Evolutionary conservation across 2,888 invertebrate genomes (phyloP).

Genomic region (Netelia melanura): DNA sequence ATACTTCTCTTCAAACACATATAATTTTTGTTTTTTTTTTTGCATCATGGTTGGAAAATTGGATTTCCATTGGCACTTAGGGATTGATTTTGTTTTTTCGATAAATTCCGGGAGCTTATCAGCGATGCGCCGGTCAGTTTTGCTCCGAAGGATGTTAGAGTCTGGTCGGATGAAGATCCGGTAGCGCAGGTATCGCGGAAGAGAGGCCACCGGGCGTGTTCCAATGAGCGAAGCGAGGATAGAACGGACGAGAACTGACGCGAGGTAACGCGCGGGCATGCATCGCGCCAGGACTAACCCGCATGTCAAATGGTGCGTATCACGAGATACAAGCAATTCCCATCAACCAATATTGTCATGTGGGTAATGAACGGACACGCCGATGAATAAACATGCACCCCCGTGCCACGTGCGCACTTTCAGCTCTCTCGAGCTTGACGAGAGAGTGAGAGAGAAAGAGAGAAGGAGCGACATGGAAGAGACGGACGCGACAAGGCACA

Average conservation of each 20-base stretch:
- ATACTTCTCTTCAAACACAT: too few relatives aligned
- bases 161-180: slow-evolving; percentile 13
- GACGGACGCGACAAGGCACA: slow-evolving; percentile 27
- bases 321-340: slow-evolving; percentile 83
- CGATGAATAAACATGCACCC: slow-evolving; percentile 83
- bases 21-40: too few relatives aligned
- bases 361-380: slow-evolving; percentile 83
- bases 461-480: not conserved
- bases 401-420: slow-evolving; percentile 69
- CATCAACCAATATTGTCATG: slow-evolving; percentile 84
- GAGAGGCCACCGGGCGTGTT: slow-evolving; percentile 27
- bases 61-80: too few relatives aligned
- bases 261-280: slow-evolving; percentile 49
- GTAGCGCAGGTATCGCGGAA: slow-evolving; percentile 47
- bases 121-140: not conserved
- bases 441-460: not conserved
- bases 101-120: not conserved
- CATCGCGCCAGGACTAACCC: slow-evolving; percentile 72
- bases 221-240: slow-evolving; percentile 50
- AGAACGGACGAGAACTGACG: slow-evolving; percentile 45
- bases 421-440: slow-evolving; percentile 42
- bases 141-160: not conserved
- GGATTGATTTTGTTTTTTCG: too few relatives aligned
- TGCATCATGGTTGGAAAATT: too few relatives aligned
- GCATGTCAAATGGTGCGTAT: slow-evolving; percentile 84